These are phyloP conservation scores for Elegia similella DNA, from an alignment of 2,888 invertebrate species.

Conservation along the genomic window DNA sequence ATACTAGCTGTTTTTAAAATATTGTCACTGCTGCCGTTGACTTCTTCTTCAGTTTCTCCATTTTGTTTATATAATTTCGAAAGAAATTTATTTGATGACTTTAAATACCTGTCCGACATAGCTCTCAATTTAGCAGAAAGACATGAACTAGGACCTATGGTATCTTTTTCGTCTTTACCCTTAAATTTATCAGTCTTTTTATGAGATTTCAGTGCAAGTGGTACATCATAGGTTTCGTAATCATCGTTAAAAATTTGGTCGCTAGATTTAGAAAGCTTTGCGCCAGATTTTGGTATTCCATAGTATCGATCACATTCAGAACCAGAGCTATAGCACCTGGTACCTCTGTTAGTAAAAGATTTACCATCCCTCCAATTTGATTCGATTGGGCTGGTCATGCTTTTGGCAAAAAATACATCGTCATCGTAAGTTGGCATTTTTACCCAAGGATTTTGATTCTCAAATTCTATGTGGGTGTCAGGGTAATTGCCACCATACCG, in stretches of 20 bases:
- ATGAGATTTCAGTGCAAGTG: conserved; percentile 56
- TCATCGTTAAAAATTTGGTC: conserved; percentile 80
- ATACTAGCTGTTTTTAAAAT: conserved; percentile 54
- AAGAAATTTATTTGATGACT: conserved; percentile 85
- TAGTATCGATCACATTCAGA: conserved; percentile 77
- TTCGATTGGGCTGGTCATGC: conserved; percentile 58
- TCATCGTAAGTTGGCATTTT: conserved; percentile 74
- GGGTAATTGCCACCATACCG: conserved; percentile 60
- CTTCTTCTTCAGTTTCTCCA: conserved; percentile 55
- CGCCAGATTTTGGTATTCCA: conserved; percentile 65
- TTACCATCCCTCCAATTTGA: conserved; percentile 66
- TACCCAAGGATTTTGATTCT: conserved; percentile 76
- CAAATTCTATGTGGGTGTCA: conserved; percentile 68
- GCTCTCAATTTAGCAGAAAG: conserved; percentile 86
- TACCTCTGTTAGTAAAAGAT: conserved; percentile 63
- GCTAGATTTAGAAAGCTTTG: conserved; percentile 76
- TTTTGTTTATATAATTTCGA: conserved; percentile 84
- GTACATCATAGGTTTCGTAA: conserved; percentile 62
- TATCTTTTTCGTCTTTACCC: conserved; percentile 69
- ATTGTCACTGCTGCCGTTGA: conserved; percentile 49
- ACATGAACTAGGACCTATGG: conserved; percentile 82
- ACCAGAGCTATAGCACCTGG: conserved; percentile 75
- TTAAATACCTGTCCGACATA: conserved; percentile 87
- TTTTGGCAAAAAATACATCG: conserved; percentile 72
- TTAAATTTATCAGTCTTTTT: conserved; percentile 78